These are phyloP conservation scores for Hylia prasina DNA, from an alignment of 2,113 vertebrate genomes.

Conservation along the genomic window DNA sequence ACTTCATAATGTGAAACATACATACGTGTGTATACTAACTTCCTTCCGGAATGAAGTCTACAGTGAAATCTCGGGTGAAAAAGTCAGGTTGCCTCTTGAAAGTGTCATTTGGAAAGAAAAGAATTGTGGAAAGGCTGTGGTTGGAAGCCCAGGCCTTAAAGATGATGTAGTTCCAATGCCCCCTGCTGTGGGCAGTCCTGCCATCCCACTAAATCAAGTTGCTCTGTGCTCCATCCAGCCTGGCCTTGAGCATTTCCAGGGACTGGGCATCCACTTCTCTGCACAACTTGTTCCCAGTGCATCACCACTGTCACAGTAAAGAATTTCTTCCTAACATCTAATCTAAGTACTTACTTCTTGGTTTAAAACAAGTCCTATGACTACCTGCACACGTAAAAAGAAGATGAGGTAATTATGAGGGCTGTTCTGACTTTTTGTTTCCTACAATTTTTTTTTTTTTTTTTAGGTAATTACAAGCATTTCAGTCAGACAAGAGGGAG, in stretches of 20 bases:
- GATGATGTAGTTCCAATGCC: not conserved
- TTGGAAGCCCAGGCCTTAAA: not conserved
- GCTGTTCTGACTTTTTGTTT: not conserved
- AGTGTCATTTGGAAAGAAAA: not conserved
- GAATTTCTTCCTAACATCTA: not conserved
- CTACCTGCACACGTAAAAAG: not conserved
- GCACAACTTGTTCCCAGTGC: not conserved
- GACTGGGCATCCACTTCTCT: not conserved
- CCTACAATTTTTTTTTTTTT: not conserved
- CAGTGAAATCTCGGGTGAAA: not conserved
- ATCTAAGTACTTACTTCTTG: not conserved
- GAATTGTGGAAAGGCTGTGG: not conserved
- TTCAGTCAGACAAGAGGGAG: not conserved
- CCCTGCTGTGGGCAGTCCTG: not conserved
- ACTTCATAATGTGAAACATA: accelerated
- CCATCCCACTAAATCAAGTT: not conserved
- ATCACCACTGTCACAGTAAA: not conserved
- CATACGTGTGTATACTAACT: not conserved
- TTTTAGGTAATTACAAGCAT: slow-evolving; percentile 33
- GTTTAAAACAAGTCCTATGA: not conserved
- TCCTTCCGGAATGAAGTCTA: not conserved
- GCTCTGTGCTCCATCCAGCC: not conserved
- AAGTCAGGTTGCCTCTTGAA: not conserved
- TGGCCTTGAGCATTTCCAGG: not conserved
- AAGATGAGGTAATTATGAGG: not conserved